These are phyloP conservation scores for Pristionchus maxplancki DNA, from an alignment of 2,888 invertebrate genomes.

Conservation along the genomic window DNA sequence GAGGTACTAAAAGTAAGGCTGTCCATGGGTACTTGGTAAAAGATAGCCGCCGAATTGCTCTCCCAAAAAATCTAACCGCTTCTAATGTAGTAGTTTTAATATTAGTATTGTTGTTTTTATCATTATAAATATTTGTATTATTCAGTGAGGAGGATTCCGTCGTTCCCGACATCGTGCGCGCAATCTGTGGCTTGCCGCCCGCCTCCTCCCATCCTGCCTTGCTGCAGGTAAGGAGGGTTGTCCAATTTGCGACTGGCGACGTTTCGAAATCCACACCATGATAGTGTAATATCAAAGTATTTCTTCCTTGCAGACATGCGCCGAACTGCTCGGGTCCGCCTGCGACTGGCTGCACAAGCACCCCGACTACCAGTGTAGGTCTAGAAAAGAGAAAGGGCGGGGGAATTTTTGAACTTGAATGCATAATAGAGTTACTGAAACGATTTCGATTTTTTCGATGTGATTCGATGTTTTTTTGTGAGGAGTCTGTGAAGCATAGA, in stretches of 20 bases:
- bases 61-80: no score
- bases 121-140: no score
- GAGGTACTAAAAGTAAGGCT: no score
- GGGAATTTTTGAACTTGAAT: no score
- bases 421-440: background rate
- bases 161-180: conserved; percentile 93
- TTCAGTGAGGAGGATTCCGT: conserved; percentile 90
- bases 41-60: no score
- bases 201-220: conserved; percentile 88
- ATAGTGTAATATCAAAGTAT: background rate
- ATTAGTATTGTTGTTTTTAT: no score
- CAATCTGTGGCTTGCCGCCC: conserved; percentile 89
- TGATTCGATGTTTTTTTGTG: background rate
- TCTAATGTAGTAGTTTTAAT: no score
- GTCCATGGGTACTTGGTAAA: no score
- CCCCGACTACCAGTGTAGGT: conserved; percentile 84
- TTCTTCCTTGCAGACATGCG: conserved; percentile 84
- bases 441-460: background rate
- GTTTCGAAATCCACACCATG: background rate
- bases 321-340: conserved; percentile 81
- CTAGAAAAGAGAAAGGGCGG: no score
- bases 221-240: conserved; percentile 79
- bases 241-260: conserved; percentile 73
- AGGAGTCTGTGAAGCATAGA: background rate
- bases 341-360: conserved; percentile 96